These are phyloP conservation scores for Mungos mungo DNA, from an alignment of 2,113 vertebrate genomes.

Conservation along the genomic window DNA sequence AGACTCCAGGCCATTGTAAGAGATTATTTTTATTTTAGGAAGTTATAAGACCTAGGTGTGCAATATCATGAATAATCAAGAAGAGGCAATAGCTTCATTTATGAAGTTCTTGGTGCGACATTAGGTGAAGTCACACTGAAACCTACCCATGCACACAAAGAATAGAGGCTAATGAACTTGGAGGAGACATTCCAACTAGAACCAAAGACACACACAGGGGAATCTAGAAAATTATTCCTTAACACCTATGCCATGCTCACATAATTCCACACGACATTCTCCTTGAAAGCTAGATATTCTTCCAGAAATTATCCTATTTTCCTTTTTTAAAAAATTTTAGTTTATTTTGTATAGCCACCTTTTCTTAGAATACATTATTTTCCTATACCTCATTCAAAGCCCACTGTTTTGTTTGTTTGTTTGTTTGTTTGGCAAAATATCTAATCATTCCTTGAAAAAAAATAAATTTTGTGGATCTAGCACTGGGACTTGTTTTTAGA, in stretches of 20 bases:
- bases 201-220: not conserved
- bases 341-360: not conserved
- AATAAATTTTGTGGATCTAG: not conserved
- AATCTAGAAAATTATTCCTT: not conserved
- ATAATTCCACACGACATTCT: not conserved
- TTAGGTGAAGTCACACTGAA: not conserved
- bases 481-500: not conserved
- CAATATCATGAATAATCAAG: not conserved
- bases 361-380: not conserved
- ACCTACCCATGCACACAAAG: not conserved
- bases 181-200: not conserved
- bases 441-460: not conserved
- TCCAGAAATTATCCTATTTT: not conserved
- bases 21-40: not conserved
- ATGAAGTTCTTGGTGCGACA: not conserved
- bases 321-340: not conserved
- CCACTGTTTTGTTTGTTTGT: not conserved
- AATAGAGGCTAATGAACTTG: not conserved
- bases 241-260: not conserved
- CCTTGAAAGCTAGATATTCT: not conserved
- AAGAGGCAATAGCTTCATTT: constrained; percentile 20
- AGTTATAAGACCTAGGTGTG: not conserved
- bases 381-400: not conserved
- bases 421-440: constrained; percentile 20
- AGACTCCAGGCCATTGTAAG: not conserved